Base-by-base conservation (phyloP, 2,888 invertebrate genomes). In the Barypeithes pellucidus region DNA sequence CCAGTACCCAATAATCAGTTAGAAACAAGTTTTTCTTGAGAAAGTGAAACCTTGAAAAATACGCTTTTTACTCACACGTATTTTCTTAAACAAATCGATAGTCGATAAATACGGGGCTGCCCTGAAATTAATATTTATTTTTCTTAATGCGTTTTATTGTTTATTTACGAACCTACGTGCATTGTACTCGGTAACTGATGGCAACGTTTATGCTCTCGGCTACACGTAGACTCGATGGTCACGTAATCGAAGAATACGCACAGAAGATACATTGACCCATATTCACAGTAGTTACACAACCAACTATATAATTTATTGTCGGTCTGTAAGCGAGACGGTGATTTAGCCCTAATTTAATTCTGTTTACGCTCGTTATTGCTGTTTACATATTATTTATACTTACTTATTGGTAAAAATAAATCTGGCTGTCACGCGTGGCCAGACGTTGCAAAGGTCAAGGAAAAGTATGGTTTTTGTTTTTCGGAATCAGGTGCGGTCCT, bases 261-360 rank as follows among this genome's bases (percentile, higher is more conserved):
- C 33, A 29, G 2, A 33, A 57, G 16, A 57, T 33, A 18, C 33
- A 18, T 33, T 33, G 54, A 57, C 54, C 54, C 18, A 57, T 57
- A 33, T 57, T 57, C 18, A 16, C 16, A 3, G 18, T 33, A n/a
- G n/a, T n/a, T 33, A 11, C 33, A 33, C 33, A 57, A 29, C 12
- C 16, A 0, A 22, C 1, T 29, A 22, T 22, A 3, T 18, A 50
- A 1, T 29, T 3, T 18, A 18, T 11, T 4, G 7, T 50, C 11
- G 0, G 33, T 33, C 33, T 57, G 9, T 18, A 16, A 33, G 18
- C 16, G 8, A 9, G 54, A 33, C 33, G 29, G 11, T 12, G 50
- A 50, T 47, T 24, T 22, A 11, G 47, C 3, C 47, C 12, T 22
- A 22, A 50, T 22, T 22, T 50, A 41, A 41, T 41, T 41, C 2